These are phyloP conservation scores for Pinna nobilis DNA, from an alignment of 1,140 invertebrate species.

Conservation along the genomic window DNA sequence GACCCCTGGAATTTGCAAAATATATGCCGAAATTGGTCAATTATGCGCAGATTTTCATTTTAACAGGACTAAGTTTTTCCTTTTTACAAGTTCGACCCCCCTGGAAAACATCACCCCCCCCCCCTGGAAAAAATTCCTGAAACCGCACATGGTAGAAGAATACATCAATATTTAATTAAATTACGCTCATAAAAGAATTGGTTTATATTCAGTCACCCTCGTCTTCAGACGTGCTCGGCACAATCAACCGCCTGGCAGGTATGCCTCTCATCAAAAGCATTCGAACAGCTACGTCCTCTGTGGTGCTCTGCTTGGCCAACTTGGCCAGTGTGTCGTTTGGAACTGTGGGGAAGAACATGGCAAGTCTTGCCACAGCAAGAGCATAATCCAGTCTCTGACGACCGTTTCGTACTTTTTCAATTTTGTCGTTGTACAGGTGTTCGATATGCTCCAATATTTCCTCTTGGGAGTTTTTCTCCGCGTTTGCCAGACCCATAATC, in stretches of 20 bases:
- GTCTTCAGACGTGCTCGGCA: too few relatives aligned
- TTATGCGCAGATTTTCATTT: too few relatives aligned
- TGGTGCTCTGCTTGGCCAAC: not conserved
- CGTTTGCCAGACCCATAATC: constrained; percentile 6
- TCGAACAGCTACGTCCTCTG: constrained; percentile 22
- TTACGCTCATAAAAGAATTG: too few relatives aligned
- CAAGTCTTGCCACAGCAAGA: constrained; percentile 12
- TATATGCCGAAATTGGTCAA: too few relatives aligned
- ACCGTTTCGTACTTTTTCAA: not conserved
- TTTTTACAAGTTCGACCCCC: too few relatives aligned
- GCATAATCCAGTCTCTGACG: not conserved
- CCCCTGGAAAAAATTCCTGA: too few relatives aligned
- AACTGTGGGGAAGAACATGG: constrained; percentile 25
- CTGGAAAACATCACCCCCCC: too few relatives aligned
- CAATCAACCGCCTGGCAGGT: not conserved
- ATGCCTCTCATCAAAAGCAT: constrained; percentile 16
- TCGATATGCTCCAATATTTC: not conserved
- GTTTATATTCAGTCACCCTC: too few relatives aligned
- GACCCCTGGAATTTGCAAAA: too few relatives aligned
- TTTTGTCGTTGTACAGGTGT: not conserved
- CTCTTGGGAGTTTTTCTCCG: not conserved
- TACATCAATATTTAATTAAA: too few relatives aligned
- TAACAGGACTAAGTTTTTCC: too few relatives aligned
- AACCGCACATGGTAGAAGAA: too few relatives aligned
- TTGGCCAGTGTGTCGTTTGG: not conserved